Percentiles rank a stretch among this genome's conserved stretches.
Conservation (phyloP, 2,888 invertebrate species). For the Trachelus iudaicus region DNA sequence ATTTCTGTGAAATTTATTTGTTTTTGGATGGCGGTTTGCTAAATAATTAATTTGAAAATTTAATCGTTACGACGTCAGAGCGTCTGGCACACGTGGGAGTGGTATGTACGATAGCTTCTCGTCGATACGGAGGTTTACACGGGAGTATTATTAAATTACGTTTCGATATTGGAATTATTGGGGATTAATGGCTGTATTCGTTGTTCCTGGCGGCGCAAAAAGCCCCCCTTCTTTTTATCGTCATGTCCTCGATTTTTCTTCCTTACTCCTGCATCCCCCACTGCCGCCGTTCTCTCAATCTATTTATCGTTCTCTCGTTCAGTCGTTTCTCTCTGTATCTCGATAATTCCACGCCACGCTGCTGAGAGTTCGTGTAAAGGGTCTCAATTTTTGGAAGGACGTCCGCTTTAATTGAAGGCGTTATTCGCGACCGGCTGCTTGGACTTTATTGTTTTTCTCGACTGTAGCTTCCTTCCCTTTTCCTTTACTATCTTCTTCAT, state of each 20-base stretch:
- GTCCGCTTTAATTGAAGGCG: not conserved
- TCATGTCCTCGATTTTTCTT: constrained; percentile 7
- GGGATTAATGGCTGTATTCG: constrained; percentile 29
- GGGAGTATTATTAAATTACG: constrained; percentile 34
- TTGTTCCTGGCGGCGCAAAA: constrained; percentile 23
- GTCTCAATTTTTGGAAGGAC: constrained; percentile 8
- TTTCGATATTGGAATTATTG: constrained; percentile 35
- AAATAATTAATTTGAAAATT: not conserved
- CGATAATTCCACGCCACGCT: not conserved
- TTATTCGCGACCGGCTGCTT: not conserved
- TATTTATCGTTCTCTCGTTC: constrained; percentile 11
- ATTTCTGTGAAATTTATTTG: no score
- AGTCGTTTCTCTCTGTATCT: constrained; percentile 1
- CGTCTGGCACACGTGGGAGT: not conserved
- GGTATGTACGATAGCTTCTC: not conserved
- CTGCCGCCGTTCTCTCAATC: not conserved
- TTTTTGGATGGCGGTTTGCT: no score
- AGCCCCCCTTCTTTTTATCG: constrained; percentile 13
- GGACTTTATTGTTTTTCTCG: not conserved
- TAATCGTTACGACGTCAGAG: not conserved
- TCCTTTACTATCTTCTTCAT: not conserved
- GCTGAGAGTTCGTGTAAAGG: constrained; percentile 2
- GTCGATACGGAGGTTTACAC: constrained; percentile 23
- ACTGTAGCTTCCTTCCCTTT: not conserved
- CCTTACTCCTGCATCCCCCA: not conserved